Percentiles rank a stretch among this genome's conserved stretches.
Conservation (phyloP, 2,797 vertebrate species). For the Darevskia mixta region DNA sequence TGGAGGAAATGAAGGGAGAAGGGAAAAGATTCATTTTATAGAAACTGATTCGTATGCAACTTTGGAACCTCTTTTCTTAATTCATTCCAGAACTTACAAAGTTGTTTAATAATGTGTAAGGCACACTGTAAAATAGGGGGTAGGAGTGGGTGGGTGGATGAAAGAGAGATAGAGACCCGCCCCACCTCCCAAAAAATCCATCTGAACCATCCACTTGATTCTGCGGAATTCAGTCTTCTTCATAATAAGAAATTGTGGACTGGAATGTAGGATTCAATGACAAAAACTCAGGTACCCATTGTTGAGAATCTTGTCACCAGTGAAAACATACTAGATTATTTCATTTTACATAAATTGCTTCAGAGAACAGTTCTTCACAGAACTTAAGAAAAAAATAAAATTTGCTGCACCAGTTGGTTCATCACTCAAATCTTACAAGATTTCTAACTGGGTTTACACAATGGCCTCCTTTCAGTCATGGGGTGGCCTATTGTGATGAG, state of each 20-base stretch:
- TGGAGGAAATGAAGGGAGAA: too few species aligned
- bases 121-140: not conserved
- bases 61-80: not conserved
- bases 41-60: not conserved
- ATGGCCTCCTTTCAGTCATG: not conserved
- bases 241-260: not conserved
- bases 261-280: not conserved
- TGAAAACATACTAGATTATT: not conserved
- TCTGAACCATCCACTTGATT: not conserved
- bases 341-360: not conserved
- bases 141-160: too few species aligned
- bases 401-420: not conserved
- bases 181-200: not conserved
- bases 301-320: not conserved
- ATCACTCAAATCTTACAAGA: not conserved
- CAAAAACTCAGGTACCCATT: not conserved
- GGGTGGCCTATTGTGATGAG: not conserved
- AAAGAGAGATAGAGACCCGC: not conserved
- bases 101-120: not conserved
- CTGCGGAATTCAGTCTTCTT: not conserved
- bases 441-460: not conserved
- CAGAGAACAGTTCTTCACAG: not conserved
- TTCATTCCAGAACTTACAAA: not conserved
- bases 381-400: not conserved
- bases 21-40: not conserved